phyloP scores from a whole-genome alignment of 2,113 vertebrate genomes.

The Muntiacus reevesi region DNA sequence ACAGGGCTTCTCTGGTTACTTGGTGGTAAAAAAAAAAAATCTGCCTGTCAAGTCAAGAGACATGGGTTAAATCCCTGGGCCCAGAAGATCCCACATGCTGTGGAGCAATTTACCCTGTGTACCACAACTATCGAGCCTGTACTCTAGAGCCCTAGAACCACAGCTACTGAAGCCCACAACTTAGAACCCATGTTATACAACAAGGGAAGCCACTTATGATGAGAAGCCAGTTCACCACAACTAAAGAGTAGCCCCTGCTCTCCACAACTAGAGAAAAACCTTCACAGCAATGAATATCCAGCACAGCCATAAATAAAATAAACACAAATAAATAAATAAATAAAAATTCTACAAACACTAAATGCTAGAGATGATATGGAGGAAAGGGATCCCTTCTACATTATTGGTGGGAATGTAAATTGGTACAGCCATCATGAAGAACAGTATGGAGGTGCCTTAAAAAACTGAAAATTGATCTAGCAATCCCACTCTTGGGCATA shows the following conservation, averaged over 20 bases:
- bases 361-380: not conserved
- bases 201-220: not conserved
- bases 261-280: not conserved
- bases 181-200: not conserved
- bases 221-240: not conserved
- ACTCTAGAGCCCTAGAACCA: not conserved
- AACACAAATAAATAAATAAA: not conserved
- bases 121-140: not conserved
- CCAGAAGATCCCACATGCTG: not conserved
- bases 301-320: not conserved
- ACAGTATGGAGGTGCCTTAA: not conserved
- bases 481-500: not conserved
- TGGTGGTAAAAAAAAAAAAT: not conserved
- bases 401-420: not conserved
- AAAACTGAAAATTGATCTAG: not conserved
- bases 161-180: not conserved
- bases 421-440: not conserved
- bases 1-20: not conserved
- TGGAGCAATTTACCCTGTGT: not conserved
- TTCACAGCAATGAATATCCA: not conserved
- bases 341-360: not conserved
- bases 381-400: not conserved
- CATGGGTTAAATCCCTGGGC: not conserved
- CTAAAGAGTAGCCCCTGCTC: not conserved
- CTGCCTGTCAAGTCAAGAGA: not conserved